Percentiles rank a stretch among this genome's conserved stretches.
These are phyloP conservation scores for Spodoptera frugiperda DNA, from an alignment of 1,140 invertebrate species.

Conservation along the genomic window DNA sequence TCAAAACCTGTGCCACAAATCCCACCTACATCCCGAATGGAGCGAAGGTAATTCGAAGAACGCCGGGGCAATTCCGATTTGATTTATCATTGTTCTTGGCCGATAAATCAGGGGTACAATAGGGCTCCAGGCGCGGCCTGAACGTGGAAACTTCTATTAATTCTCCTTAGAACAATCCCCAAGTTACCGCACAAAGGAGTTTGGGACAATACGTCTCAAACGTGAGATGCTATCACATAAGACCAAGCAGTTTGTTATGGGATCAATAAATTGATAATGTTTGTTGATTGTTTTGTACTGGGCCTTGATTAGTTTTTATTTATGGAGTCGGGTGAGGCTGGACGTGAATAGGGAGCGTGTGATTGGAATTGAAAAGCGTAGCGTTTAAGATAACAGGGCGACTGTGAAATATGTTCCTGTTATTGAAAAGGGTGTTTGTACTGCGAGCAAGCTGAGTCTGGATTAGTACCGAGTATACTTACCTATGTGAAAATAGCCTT, in stretches of 20 bases:
- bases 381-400: too few species aligned
- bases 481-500: too few species aligned
- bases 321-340: background rate
- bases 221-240: constrained; percentile 74
- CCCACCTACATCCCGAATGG: constrained; percentile 19
- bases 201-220: constrained; percentile 77
- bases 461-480: too few species aligned
- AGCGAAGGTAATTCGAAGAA: constrained; percentile 54
- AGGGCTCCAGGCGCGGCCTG: constrained; percentile 72
- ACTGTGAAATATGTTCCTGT: background rate
- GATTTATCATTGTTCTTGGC: constrained; percentile 85
- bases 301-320: background rate
- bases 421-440: background rate
- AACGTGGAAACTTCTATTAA: constrained; percentile 81
- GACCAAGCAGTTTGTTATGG: constrained; percentile 53
- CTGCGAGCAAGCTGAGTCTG: background rate
- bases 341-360: too few species aligned
- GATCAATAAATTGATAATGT: constrained; percentile 50
- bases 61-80: constrained; percentile 76
- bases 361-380: too few species aligned
- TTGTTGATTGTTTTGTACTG: constrained; percentile 17
- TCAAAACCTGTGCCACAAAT: constrained; percentile 27
- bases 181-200: constrained; percentile 76
- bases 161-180: constrained; percentile 80
- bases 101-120: constrained; percentile 83